Evolutionary conservation across 2,888 invertebrate genomes (phyloP).

Genomic region (Lithosia quadra): DNA sequence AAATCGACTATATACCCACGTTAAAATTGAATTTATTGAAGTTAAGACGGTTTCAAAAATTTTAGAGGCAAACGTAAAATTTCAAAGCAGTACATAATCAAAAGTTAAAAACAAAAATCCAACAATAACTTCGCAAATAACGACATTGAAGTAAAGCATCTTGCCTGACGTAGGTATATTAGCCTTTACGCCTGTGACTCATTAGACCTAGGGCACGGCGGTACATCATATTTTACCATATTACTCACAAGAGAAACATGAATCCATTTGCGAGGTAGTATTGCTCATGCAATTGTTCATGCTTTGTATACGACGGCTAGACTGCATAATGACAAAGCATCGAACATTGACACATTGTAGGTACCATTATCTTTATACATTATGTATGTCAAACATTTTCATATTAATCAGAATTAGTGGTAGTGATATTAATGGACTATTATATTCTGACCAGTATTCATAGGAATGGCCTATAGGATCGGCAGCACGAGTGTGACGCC

Average conservation of each 20-base stretch:
- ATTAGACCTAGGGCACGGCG: neutral
- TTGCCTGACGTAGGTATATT: neutral
- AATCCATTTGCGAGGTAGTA: neutral
- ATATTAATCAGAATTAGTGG: no score
- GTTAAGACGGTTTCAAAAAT: neutral
- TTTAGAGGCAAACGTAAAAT: neutral
- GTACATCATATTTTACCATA: neutral
- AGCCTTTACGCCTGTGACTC: neutral
- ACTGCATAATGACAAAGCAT: neutral
- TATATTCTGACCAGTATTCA: no score
- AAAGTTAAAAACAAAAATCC: neutral
- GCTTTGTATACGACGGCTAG: neutral
- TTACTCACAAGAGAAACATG: constrained; percentile 3
- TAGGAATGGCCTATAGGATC: no score
- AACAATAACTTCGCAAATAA: neutral
- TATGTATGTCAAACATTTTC: no score
- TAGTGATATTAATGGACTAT: no score
- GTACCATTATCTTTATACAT: no score
- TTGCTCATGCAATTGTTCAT: neutral
- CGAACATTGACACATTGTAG: neutral
- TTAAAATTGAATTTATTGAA: no score
- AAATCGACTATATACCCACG: no score
- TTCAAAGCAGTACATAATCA: neutral
- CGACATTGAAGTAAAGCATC: neutral
- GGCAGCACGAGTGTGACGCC: no score